Base-by-base conservation (phyloP, 2,797 vertebrate genomes). In the Onychomys torridus region DNA sequence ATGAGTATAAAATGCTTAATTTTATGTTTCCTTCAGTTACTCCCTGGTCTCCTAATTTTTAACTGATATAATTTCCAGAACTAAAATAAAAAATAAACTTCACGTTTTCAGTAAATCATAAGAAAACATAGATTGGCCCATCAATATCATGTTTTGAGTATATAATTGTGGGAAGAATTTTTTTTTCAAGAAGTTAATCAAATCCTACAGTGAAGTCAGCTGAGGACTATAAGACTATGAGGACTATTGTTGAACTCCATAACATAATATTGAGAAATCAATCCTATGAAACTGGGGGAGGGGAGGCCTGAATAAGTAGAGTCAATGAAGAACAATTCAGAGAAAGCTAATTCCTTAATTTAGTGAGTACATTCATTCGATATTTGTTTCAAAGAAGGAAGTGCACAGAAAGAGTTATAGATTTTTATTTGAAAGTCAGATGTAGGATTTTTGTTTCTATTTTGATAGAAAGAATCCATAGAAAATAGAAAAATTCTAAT, bases 181-280 rank as follows among this genome's bases (percentile, higher is more conserved):
- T 5, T 7, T 77, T 57, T 55, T 78, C 2, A 63, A 65, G 32
- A 89, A 71, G 0, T 27, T 52, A 23, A 78, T 73, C 19, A 37
- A 81, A 57, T 40, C 0, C 14, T 85, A 5, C 14, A 37, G 2
- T 71, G 25, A 46, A 23, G 32, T 76, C 76, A n/a, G 16, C 27
- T 29, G 37, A 52, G 19, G 21, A 40, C n/a, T 77, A 37, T 55
- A 61, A 77, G 32, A 37, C n/a, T n/a, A n/a, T n/a, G n/a, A n/a
- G n/a, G n/a, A n/a, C n/a, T 4, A 59, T 34, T 61, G 3, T 25
- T 71, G 43, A 49, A 71, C 21, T 69, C 0, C 0, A 7, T 23
- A 52, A 37, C 0, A 1, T 49, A 43, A 43, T 82, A 11, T 12
- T 88, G 32, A 91, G 9, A 23, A 63, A 7, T 76, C 29, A 86